phyloP scores from a whole-genome alignment of 2,797 vertebrate genomes.

The Percopsis omiscomaycus region DNA sequence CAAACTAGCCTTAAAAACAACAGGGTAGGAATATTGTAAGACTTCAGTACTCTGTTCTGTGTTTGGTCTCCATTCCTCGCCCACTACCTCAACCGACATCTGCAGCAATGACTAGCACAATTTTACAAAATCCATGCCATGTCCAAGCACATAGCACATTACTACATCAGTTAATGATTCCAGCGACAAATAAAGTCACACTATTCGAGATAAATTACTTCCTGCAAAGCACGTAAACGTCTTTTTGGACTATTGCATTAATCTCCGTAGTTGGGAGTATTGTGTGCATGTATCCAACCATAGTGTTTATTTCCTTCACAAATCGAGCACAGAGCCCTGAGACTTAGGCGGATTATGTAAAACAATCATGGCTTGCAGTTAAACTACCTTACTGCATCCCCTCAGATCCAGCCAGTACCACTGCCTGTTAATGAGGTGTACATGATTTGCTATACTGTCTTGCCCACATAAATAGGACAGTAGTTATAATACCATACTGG shows the following conservation, averaged over 20 bases:
- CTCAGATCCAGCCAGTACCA: background rate
- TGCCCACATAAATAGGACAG: conserved; percentile 3
- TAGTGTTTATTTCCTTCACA: background rate
- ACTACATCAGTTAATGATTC: too few relatives aligned
- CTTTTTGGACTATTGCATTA: too few relatives aligned
- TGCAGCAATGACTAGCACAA: background rate
- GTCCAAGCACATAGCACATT: too few relatives aligned
- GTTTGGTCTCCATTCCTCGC: background rate
- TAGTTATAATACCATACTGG: background rate
- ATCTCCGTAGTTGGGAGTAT: background rate
- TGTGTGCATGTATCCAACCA: too few relatives aligned
- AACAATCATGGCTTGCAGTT: background rate
- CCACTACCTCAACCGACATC: background rate
- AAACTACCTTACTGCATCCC: background rate
- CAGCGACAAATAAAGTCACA: too few relatives aligned
- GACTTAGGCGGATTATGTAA: background rate
- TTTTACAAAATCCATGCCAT: background rate
- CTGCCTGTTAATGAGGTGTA: background rate
- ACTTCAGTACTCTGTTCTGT: background rate
- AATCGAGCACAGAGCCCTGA: background rate
- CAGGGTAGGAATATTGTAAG: background rate
- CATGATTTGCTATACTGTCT: background rate
- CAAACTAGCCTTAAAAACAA: background rate
- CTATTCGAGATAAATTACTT: too few relatives aligned
- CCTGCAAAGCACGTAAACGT: too few relatives aligned